These are phyloP conservation scores for Morelia viridis DNA, from an alignment of 2,797 vertebrate species.

Conservation along the genomic window DNA sequence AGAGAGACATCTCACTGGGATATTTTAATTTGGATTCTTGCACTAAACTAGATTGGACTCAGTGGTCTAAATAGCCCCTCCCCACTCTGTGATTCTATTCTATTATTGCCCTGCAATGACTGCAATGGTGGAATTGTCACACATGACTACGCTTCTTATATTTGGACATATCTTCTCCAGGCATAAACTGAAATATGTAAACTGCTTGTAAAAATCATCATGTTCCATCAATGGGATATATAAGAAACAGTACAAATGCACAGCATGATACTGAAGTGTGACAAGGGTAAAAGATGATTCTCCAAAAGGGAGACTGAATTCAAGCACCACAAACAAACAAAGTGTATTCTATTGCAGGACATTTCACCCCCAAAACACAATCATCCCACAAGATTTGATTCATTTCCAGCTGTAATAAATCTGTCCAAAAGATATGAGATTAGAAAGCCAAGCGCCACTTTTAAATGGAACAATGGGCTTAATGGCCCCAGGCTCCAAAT, in stretches of 20 bases:
- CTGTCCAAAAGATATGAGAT: constrained; percentile 28
- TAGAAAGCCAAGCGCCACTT: constrained; percentile 16
- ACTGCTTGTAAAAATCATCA: background rate
- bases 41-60: background rate
- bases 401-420: constrained; percentile 13
- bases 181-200: background rate
- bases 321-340: background rate
- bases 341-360: background rate
- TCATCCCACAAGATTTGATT: constrained; percentile 24
- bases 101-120: background rate
- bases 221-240: background rate
- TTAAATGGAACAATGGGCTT: constrained; percentile 12
- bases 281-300: background rate
- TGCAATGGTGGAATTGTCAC: background rate
- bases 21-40: background rate
- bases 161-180: background rate
- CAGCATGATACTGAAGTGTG: background rate
- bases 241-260: background rate
- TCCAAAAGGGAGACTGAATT: background rate
- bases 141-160: too few relatives aligned
- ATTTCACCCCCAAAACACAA: background rate
- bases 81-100: background rate
- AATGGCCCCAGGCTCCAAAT: constrained; percentile 49
- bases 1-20: background rate
- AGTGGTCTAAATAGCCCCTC: background rate